Evolutionary conservation across 2,797 vertebrate species (phyloP), one percentile per base, ranked within the genome.

Genomic region (Todus mexicanus): DNA sequence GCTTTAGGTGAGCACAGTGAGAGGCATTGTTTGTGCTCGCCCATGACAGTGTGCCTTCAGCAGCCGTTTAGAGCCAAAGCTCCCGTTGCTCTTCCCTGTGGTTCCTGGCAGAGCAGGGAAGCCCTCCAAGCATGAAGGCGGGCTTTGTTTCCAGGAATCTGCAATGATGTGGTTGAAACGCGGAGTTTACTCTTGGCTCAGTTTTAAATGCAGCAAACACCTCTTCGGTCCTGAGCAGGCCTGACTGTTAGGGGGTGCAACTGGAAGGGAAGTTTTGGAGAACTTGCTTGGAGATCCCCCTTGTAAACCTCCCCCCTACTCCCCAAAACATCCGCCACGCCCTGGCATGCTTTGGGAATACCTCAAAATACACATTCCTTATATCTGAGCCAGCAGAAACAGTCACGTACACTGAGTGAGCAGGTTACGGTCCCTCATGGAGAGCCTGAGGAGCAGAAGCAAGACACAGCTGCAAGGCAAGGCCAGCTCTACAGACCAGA

Each of bases 91-190:
- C 87, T 85, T 87, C 91, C 84, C 27, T 61, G 95, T 63, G 84
- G 94, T 92, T 94, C 64, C 85, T 87, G 84, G 95, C 91, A 95
- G 53, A 70, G 72, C 73, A 65, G 87, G 89, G 93, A 89, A 94
- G 76, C 84, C 42, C 78, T 91, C 90, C 53, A 61, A 95, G 93
- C 87, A 86, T 89, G 91, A 96, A 97, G 92, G 94, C 48, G 66
- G 72, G 72, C 92, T 53, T 94, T 95, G 95, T 96, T 84, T 92
- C 92, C 70, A 95, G 84, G 92, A 95, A 85, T 66, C 75, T 91
- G 63, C 76, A 90, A 72, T 25, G 25, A 78, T 77, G 77, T 76
- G 74, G 84, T 54, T 70, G 70, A 81, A 66, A 82, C 1, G 4
- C 20, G 9, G 16, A 60, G 92, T 71, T 84, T 94, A 96, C 94